These are phyloP conservation scores for Chionis minor DNA, from an alignment of 2,113 vertebrate species.

Conservation along the genomic window DNA sequence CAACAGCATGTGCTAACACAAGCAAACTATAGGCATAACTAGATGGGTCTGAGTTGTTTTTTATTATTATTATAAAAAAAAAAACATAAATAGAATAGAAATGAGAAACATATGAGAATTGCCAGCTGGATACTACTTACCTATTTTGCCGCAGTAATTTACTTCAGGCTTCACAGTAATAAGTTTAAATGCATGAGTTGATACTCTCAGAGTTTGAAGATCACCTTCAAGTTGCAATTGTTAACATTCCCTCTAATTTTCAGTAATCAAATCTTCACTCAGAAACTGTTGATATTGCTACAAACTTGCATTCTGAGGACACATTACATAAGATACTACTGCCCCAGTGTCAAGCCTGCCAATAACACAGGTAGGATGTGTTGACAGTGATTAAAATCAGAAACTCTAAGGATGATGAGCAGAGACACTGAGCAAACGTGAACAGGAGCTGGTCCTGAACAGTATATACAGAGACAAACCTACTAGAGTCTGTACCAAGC, in stretches of 20 bases:
- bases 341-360: neutral
- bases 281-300: neutral
- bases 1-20: neutral
- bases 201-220: neutral
- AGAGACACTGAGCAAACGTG: fast-evolving
- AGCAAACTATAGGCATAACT: neutral
- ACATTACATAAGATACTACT: neutral
- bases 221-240: neutral
- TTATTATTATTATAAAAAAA: neutral
- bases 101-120: neutral
- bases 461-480: neutral
- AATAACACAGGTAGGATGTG: neutral
- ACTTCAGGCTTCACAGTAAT: neutral
- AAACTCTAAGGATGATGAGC: neutral
- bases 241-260: neutral
- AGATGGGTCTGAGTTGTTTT: neutral
- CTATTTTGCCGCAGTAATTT: neutral
- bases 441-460: neutral
- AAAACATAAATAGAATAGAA: neutral
- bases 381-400: neutral
- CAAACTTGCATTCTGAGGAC: neutral
- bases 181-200: neutral
- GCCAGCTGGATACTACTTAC: neutral
- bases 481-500: neutral
- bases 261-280: neutral